phyloP scores from a whole-genome alignment of 2,797 vertebrate species.

The Cossypha caffra region DNA sequence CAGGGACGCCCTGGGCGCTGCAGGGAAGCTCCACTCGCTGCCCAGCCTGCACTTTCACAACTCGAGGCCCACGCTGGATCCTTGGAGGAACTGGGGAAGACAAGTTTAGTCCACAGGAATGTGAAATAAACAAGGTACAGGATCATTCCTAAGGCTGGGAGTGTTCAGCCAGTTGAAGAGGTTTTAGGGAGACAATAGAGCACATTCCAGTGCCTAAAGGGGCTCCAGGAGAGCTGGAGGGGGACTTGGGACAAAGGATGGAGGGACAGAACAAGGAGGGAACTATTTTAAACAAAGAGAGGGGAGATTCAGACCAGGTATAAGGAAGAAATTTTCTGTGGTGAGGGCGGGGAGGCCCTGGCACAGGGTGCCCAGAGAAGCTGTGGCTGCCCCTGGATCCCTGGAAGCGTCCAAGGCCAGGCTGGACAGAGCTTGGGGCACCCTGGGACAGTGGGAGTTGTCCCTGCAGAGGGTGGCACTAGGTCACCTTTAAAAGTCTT shows the following conservation, averaged over 20 bases:
- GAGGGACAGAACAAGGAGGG: not conserved
- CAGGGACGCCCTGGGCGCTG: conserved; percentile 82
- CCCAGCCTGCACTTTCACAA: conserved; percentile 85
- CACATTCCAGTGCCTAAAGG: not conserved
- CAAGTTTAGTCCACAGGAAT: not conserved
- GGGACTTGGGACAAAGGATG: not conserved
- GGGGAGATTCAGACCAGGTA: not conserved
- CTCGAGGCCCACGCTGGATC: conserved; percentile 85
- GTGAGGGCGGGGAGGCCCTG: not conserved
- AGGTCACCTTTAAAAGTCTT: not conserved
- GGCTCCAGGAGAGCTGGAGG: not conserved
- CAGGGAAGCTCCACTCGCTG: conserved; percentile 86
- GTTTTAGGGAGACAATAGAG: not conserved
- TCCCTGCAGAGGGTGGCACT: not conserved
- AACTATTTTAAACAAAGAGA: not conserved
- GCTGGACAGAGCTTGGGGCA: not conserved
- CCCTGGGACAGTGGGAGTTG: not conserved
- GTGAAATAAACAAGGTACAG: not conserved
- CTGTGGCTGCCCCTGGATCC: not conserved
- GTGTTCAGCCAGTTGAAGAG: not conserved
- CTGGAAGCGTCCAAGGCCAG: not conserved
- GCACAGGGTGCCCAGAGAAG: not conserved
- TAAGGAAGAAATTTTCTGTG: not conserved
- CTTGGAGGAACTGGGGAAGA: conserved; percentile 86
- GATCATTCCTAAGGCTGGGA: not conserved